A percentile compares a stretch with the other conserved stretches of the same genome.
These are phyloP conservation scores for Lichenostomus cassidix DNA, from an alignment of 2,113 vertebrate species.

Conservation along the genomic window DNA sequence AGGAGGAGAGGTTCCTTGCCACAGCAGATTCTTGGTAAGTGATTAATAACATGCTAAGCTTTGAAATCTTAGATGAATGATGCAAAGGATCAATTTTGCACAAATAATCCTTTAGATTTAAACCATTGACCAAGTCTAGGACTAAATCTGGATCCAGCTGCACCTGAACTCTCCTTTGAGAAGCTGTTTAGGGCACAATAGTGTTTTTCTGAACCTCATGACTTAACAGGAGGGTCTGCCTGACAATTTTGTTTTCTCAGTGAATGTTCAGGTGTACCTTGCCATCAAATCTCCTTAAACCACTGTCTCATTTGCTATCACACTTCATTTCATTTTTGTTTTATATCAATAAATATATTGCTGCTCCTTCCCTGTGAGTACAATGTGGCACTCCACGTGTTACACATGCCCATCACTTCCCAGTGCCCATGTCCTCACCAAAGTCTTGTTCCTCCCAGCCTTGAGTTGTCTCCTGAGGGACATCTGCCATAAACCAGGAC, in stretches of 20 bases:
- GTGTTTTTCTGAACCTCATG: background rate
- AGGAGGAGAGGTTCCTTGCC: background rate
- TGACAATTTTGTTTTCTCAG: background rate
- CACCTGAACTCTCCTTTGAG: background rate
- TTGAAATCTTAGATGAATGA: background rate
- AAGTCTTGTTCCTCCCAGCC: background rate
- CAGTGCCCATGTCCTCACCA: accelerated
- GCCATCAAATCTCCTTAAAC: background rate
- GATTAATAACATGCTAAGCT: background rate
- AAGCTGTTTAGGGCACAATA: background rate
- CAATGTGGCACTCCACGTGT: background rate
- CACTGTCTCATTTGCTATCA: background rate
- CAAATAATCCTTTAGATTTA: background rate
- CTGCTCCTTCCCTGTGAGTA: background rate
- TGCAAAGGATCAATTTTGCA: background rate
- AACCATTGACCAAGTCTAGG: background rate
- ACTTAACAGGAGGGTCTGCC: background rate
- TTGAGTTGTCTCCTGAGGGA: background rate
- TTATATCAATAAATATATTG: background rate
- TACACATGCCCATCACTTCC: background rate
- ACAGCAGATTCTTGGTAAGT: background rate
- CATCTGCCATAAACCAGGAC: background rate
- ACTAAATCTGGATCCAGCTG: background rate
- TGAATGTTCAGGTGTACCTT: background rate
- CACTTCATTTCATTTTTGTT: background rate